These are phyloP conservation scores for Penelope pileata DNA, from an alignment of 2,113 vertebrate species.

Conservation along the genomic window DNA sequence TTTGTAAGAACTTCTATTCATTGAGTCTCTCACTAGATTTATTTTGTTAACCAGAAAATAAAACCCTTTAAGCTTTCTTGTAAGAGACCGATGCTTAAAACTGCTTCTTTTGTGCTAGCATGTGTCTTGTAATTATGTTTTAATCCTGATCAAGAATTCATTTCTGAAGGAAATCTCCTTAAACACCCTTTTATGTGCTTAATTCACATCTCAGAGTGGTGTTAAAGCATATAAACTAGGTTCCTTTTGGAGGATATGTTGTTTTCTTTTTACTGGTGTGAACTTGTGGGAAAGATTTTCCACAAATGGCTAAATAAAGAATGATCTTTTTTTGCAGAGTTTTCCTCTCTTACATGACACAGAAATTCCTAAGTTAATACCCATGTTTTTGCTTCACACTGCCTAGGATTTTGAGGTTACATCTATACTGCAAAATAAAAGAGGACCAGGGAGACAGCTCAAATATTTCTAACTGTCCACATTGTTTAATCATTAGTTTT, in stretches of 20 bases:
- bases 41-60: not conserved
- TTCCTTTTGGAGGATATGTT: not conserved
- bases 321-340: not conserved
- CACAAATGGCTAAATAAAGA: not conserved
- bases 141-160: not conserved
- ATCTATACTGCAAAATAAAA: not conserved
- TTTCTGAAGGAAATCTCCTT: not conserved
- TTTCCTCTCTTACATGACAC: not conserved
- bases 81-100: not conserved
- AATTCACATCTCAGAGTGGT: not conserved
- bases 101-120: not conserved
- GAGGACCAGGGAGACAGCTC: not conserved
- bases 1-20: not conserved
- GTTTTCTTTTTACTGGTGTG: not conserved
- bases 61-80: not conserved
- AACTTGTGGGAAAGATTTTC: not conserved
- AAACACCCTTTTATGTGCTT: not conserved
- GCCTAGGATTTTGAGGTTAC: not conserved
- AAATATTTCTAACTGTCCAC: not conserved
- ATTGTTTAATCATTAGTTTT: not conserved
- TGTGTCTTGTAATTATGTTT: not conserved
- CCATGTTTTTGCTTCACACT: not conserved
- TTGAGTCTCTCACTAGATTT: not conserved
- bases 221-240: not conserved
- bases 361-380: not conserved